phyloP scores from a whole-genome alignment of 2,888 invertebrate genomes.

The Drosophila mayaguana region DNA sequence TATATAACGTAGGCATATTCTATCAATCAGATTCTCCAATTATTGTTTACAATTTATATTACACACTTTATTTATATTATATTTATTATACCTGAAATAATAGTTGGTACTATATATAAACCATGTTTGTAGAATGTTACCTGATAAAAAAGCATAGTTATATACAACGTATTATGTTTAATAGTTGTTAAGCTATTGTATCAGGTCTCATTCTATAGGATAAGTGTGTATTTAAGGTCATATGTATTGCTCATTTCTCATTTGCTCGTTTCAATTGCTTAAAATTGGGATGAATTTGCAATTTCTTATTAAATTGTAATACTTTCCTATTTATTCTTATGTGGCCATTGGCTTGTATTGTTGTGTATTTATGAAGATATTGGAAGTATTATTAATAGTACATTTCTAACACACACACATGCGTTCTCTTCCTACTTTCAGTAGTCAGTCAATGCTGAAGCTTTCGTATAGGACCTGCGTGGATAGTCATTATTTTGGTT shows the following conservation, averaged over 20 bases:
- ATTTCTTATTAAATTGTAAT: no score
- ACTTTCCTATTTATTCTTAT: neutral
- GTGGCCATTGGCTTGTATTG: no score
- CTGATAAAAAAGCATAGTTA: neutral
- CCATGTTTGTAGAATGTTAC: neutral
- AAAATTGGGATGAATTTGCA: no score
- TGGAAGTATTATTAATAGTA: no score
- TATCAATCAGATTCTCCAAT: no score
- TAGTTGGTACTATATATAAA: neutral
- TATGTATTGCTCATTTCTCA: no score
- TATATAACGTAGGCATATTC: no score
- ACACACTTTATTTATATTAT: no score
- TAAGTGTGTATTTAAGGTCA: no score
- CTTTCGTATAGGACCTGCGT: constrained; percentile 78
- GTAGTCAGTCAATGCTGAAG: constrained; percentile 62
- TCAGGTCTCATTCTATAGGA: neutral
- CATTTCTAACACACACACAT: neutral
- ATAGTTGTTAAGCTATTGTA: neutral
- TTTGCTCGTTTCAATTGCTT: neutral
- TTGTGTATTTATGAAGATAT: no score
- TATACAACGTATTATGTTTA: neutral
- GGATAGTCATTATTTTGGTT: constrained; percentile 81
- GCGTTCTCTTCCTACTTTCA: constrained; percentile 38
- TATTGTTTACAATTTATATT: no score
- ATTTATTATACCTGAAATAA: no score